A percentile compares a stretch with the other conserved stretches of the same genome.
Evolutionary conservation across 1,140 invertebrate species (phyloP).

Genomic region (Trinorchestia longiramus): DNA sequence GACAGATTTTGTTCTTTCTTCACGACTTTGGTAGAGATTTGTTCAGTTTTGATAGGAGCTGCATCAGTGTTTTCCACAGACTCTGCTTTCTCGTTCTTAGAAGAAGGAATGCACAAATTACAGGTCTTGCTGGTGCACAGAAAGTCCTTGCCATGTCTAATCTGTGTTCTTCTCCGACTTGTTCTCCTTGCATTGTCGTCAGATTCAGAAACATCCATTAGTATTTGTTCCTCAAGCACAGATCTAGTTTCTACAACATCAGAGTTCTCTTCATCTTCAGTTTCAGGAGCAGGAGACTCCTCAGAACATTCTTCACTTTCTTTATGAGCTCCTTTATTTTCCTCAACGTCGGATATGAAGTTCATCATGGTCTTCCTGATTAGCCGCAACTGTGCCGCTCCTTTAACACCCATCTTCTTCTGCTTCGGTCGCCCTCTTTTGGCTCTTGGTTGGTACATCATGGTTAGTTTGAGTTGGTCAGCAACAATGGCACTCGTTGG

Average conservation of each 20-base stretch:
- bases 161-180: not conserved
- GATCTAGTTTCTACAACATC: not conserved
- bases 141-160: conserved; percentile 65
- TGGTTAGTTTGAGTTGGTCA: not conserved
- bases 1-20: conserved; percentile 38
- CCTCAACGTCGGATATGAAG: conserved; percentile 55
- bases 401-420: conserved; percentile 60
- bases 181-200: conserved; percentile 35
- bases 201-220: conserved; percentile 37
- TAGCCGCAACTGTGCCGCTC: conserved; percentile 62
- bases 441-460: not conserved
- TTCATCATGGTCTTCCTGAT: conserved; percentile 66
- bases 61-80: conserved; percentile 6
- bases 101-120: conserved; percentile 60
- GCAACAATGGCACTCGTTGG: not conserved
- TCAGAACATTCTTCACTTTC: conserved; percentile 2
- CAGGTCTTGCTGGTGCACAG: conserved; percentile 65
- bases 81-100: not conserved
- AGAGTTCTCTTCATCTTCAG: conserved; percentile 30
- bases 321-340: conserved; percentile 17
- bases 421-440: conserved; percentile 59
- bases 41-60: conserved; percentile 22
- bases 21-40: not conserved
- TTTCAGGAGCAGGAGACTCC: conserved; percentile 13
- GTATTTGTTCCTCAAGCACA: not conserved